These are phyloP conservation scores for Corythoichthys haematopterus DNA, from an alignment of 2,113 vertebrate genomes.

Conservation along the genomic window DNA sequence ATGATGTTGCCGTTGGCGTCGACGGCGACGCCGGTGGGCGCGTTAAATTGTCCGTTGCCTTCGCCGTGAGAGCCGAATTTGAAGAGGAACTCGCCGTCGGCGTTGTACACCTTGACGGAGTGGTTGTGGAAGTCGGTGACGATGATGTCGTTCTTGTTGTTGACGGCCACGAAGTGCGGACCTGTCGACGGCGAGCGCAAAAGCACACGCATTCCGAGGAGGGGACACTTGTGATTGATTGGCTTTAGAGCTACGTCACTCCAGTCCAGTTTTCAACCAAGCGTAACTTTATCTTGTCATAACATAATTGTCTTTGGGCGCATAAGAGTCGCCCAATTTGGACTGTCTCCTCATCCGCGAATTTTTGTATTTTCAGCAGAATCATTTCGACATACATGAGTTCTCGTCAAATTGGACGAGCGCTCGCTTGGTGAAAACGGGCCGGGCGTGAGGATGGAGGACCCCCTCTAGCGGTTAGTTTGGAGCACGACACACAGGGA, in stretches of 20 bases:
- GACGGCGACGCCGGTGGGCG: constrained; percentile 90
- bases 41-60: constrained; percentile 96
- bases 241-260: not conserved
- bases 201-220: not conserved
- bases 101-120: constrained; percentile 95
- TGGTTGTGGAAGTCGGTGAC: constrained; percentile 98
- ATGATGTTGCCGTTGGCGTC: constrained; percentile 94
- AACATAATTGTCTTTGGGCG: too few species aligned
- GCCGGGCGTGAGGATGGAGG: not conserved
- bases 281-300: not conserved
- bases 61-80: constrained; percentile 95
- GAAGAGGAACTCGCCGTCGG: constrained; percentile 92
- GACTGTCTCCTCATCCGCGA: too few species aligned
- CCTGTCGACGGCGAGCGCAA: constrained; percentile 60
- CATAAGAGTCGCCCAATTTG: too few species aligned
- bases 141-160: constrained; percentile 96
- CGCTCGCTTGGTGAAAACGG: not conserved
- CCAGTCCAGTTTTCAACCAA: not conserved
- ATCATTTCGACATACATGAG: too few species aligned
- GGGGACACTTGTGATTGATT: constrained; percentile 3
- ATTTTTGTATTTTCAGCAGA: too few species aligned
- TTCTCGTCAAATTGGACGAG: not conserved
- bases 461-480: not conserved
- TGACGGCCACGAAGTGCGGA: constrained; percentile 94
- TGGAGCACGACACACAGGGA: not conserved